Base-by-base conservation (phyloP, 2,797 vertebrate species). In the Myotis findleyi region DNA sequence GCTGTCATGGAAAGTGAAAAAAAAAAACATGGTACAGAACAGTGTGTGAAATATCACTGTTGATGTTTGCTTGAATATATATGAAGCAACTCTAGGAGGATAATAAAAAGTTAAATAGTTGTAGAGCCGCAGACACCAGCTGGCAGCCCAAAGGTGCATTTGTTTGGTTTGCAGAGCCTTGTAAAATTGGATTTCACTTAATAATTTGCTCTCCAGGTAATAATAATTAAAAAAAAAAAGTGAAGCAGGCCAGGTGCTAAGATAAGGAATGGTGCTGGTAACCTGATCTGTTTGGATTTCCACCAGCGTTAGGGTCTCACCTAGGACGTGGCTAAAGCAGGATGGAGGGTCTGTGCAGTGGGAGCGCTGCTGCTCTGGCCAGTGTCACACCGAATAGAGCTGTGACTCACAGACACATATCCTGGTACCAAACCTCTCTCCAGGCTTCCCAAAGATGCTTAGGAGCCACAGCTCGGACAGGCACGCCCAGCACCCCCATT, bases 111-210 rank as follows among this genome's bases (percentile, higher is more conserved):
- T 33, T 57, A 88, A 59, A 57, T n/a, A 66, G 44, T 18, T 49
- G 30, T 59, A 16, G 2, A 79, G 33, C 51, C 86, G 51, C 36
- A 21, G 86, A 71, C 13, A 75, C 64, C 27, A 66, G 33, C 25
- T 66, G 30, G 44, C 16, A 86, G 51, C 25, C 53, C 21, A 33
- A 83, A 79, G 64, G 27, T 53, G n/a, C 53, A 73, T 76, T 92
- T 47, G 9, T 14, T 77, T 93, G 47, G 25, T 80, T 66, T 86
- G 20, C 64, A 90, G 13, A 72, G 25, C 38, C 36, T 88, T 96
- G 87, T 77, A 91, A 79, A 89, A 69, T 71, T 86, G 71, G 55
- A 92, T 90, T 87, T 82, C 64, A 85, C 10, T 33, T 79, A 92
- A 88, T 79, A 93, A 92, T 71, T 53, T 86, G 57, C 90, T 86